Conservation (phyloP, 2,888 invertebrate genomes). For the Drosophila nigricruria region DNA sequence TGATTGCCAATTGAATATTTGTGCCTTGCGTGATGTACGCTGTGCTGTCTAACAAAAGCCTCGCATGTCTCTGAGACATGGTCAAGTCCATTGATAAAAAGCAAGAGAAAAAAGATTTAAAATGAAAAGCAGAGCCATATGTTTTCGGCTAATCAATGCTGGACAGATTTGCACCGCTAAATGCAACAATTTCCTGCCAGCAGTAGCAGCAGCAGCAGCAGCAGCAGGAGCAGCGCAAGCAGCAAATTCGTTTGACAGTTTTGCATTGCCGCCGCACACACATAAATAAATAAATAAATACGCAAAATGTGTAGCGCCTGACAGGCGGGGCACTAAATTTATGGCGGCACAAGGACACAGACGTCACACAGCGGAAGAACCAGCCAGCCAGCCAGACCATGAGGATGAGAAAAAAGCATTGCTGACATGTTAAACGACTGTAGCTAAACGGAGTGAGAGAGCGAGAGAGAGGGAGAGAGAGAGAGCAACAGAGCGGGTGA, state of each 20-base stretch:
- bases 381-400: constrained; percentile 34
- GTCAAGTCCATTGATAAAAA: constrained; percentile 61
- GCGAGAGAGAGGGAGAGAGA: neutral
- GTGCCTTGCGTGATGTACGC: constrained; percentile 63
- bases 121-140: constrained; percentile 46
- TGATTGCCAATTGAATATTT: constrained; percentile 82
- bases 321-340: constrained; percentile 76
- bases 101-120: constrained; percentile 3
- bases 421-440: constrained; percentile 78
- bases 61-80: constrained; percentile 52
- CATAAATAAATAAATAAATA: constrained; percentile 73
- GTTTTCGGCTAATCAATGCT: constrained; percentile 62
- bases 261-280: constrained; percentile 51
- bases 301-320: constrained; percentile 73
- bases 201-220: constrained; percentile 20
- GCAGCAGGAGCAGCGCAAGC: constrained; percentile 18
- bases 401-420: constrained; percentile 44
- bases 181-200: constrained; percentile 72
- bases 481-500: neutral
- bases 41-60: constrained; percentile 67
- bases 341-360: constrained; percentile 78
- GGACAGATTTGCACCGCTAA: constrained; percentile 66
- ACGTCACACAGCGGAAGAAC: constrained; percentile 66
- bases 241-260: constrained; percentile 71
- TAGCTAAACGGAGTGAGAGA: constrained; percentile 44